Evolutionary conservation across 1,140 invertebrate genomes (phyloP).

Genomic region (Goniozus legneri): DNA sequence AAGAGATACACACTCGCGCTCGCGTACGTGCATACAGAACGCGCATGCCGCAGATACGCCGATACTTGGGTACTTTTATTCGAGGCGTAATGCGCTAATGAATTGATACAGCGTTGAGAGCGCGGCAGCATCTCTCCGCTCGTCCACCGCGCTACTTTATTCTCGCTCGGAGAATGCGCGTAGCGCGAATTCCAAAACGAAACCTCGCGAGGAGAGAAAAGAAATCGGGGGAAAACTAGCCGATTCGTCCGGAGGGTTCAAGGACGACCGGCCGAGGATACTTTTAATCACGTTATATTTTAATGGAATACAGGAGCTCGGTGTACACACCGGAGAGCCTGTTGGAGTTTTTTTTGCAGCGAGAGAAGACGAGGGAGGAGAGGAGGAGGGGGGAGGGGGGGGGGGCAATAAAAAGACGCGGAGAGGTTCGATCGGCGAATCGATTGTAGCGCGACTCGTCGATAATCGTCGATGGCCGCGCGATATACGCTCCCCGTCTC

Average conservation of each 20-base stretch:
- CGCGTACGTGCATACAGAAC: too few relatives aligned
- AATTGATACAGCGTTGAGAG: slow-evolving; percentile 45
- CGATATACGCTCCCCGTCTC: too few relatives aligned
- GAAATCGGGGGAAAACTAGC: too few relatives aligned
- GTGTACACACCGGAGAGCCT: too few relatives aligned
- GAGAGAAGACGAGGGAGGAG: not conserved
- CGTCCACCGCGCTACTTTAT: not conserved
- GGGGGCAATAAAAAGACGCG: not conserved
- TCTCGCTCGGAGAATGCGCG: not conserved
- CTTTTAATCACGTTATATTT: too few relatives aligned
- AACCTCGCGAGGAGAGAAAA: too few relatives aligned
- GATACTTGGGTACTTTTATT: slow-evolving; percentile 48
- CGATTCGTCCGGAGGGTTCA: too few relatives aligned
- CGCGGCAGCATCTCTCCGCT: slow-evolving; percentile 18
- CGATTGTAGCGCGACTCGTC: too few relatives aligned
- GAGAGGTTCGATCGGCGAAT: not conserved
- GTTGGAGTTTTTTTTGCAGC: not conserved
- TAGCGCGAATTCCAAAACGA: too few relatives aligned
- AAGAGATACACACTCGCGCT: slow-evolving; percentile 42
- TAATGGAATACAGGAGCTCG: too few relatives aligned
- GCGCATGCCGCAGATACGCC: slow-evolving; percentile 44
- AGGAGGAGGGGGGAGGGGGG: not conserved
- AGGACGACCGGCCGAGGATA: too few relatives aligned
- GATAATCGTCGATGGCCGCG: too few relatives aligned
- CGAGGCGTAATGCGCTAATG: slow-evolving; percentile 49